phyloP scores from a whole-genome alignment of 2,888 invertebrate genomes.

The Amphipyra tragopoginis region DNA sequence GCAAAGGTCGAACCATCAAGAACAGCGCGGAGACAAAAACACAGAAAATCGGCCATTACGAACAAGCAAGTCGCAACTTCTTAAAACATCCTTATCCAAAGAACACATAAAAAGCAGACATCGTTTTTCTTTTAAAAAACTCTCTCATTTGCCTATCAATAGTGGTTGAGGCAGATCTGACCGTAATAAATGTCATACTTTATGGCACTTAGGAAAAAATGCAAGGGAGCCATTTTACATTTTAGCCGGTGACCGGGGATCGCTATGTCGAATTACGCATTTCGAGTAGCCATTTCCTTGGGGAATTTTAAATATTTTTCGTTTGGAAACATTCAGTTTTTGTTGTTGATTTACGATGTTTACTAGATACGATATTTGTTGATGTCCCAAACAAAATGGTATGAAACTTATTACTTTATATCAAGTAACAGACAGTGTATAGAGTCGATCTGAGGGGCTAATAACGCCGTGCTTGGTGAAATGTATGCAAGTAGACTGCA shows the following conservation, averaged over 20 bases:
- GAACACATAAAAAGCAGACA: constrained; percentile 90
- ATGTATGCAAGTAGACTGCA: too few relatives aligned
- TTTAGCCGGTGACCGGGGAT: constrained; percentile 86
- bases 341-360: constrained; percentile 63
- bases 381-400: constrained; percentile 14
- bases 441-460: too few relatives aligned
- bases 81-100: constrained; percentile 86
- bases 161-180: constrained; percentile 90
- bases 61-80: constrained; percentile 76
- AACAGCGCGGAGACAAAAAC: constrained; percentile 64
- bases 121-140: constrained; percentile 90
- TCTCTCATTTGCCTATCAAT: constrained; percentile 90
- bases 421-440: neutral
- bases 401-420: constrained; percentile 31
- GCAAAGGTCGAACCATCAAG: constrained; percentile 53
- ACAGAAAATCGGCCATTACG: constrained; percentile 73
- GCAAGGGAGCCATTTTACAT: constrained; percentile 90
- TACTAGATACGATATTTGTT: constrained; percentile 40
- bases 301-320: constrained; percentile 78
- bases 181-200: constrained; percentile 90
- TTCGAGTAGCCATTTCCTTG: constrained; percentile 84
- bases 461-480: too few relatives aligned
- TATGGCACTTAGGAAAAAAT: constrained; percentile 89
- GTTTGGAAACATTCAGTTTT: constrained; percentile 59
- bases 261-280: constrained; percentile 85